These are phyloP conservation scores for Ctenosaura bakeri DNA, from an alignment of 2,797 vertebrate genomes.

Conservation along the genomic window DNA sequence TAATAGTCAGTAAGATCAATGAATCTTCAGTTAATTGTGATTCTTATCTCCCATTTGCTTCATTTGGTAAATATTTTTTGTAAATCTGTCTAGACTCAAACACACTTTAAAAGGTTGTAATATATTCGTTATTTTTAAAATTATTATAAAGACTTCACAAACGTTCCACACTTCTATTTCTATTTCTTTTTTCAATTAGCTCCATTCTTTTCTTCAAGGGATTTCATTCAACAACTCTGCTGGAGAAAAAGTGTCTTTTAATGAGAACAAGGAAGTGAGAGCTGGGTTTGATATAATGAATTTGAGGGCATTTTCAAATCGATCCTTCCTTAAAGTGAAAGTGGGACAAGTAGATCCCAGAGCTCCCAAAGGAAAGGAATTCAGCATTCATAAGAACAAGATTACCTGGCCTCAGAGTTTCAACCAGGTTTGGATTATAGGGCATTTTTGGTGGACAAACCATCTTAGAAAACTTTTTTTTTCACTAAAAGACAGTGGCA, in stretches of 20 bases:
- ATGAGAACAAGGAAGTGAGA: background rate
- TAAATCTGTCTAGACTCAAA: too few relatives aligned
- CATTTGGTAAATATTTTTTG: too few relatives aligned
- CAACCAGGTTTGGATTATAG: background rate
- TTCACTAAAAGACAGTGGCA: too few relatives aligned
- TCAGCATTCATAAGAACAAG: background rate
- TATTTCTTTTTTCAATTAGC: background rate
- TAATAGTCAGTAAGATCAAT: too few relatives aligned
- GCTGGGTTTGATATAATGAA: slow-evolving; percentile 3
- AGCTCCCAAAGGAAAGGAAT: background rate
- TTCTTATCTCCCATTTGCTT: too few relatives aligned
- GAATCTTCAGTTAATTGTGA: too few relatives aligned
- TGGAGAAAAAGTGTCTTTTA: background rate
- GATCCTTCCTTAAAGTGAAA: background rate
- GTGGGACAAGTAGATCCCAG: background rate
- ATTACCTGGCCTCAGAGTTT: background rate
- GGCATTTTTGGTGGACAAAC: too few relatives aligned
- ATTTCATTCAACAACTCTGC: slow-evolving; percentile 16
- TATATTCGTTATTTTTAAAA: too few relatives aligned
- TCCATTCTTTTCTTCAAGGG: slow-evolving; percentile 1
- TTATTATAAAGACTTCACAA: too few relatives aligned
- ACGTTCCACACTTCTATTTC: too few relatives aligned
- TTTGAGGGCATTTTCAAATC: background rate
- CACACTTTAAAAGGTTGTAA: too few relatives aligned
- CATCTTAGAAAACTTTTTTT: too few relatives aligned